Base-by-base conservation (phyloP, 2,888 invertebrate species). In the Lasioglossum malachurum region DNA sequence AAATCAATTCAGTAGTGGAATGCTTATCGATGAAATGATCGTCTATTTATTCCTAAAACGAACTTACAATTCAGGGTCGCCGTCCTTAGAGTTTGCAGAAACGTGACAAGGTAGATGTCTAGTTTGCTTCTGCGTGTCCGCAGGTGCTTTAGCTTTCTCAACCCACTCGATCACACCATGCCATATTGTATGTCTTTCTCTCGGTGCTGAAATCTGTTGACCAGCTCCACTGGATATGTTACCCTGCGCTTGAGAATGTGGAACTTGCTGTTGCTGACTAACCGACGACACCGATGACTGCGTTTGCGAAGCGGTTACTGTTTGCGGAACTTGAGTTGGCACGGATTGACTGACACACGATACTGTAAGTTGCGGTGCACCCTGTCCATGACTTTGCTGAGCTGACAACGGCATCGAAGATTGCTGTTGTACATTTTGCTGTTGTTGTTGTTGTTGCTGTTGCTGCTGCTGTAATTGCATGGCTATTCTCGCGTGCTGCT, bases 131-230 rank as follows among this genome's bases (percentile, higher is more conserved):
- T 97, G 97, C 91, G 97, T 97, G 93, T 98, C 98, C 0, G 97
- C 96, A 0, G 97, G 96, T 89, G 96, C 96, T 95, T 98, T 98
- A 5, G 97, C 97, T 95, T 99, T 99, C 94, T 99, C 99, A 94
- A 98, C 97, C 98, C 99, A 99, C 95, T 99, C 99, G 57, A 99
- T 96, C 35, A 98, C 96, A 0, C 99, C 99, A 82, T 97, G 97
- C 98, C 98, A 98, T 91, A 97, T 97, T 0, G 96, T 96, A 41
- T 96, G 96, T 46, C 97, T 95, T 87, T 97, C 97, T 53, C 96
- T 93, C 44, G 94, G 94, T n/a, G 94, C 93, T 71, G 93, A 93
- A 88, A 96, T 93, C 82, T 95, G 95, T 86, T 96, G 96, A 74
- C 94, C 94, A 27, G 91, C 85, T 27, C 92, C 92, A 82, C 92